phyloP scores from a whole-genome alignment of 2,888 invertebrate species.

The Apocheima hispidaria region DNA sequence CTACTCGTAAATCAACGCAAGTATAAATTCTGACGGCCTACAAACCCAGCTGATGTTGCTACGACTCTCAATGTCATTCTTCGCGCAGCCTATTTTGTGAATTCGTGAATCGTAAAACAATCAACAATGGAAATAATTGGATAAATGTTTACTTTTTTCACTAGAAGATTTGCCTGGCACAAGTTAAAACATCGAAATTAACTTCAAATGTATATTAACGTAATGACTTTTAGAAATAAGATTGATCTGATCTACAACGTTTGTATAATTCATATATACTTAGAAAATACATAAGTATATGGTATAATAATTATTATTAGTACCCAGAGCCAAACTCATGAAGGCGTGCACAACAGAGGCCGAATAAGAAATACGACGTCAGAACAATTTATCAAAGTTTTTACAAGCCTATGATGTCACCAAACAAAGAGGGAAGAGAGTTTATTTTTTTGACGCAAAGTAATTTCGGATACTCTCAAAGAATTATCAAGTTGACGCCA shows the following conservation, averaged over 20 bases:
- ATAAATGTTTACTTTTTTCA: too few species aligned
- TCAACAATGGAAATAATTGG: too few species aligned
- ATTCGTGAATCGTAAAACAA: too few species aligned
- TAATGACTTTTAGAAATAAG: too few species aligned
- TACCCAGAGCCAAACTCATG: not conserved
- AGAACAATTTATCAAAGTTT: slow-evolving; percentile 36
- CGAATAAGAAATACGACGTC: slow-evolving; percentile 17
- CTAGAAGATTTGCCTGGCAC: too few species aligned
- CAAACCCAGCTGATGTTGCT: slow-evolving; percentile 41
- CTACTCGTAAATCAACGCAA: slow-evolving; percentile 53
- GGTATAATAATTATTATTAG: too few species aligned
- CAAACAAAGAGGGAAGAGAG: slow-evolving; percentile 19
- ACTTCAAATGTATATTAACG: too few species aligned
- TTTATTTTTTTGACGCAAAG: slow-evolving; percentile 22
- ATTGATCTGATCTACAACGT: not conserved
- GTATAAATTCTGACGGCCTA: slow-evolving; percentile 42
- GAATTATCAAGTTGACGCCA: slow-evolving; percentile 16
- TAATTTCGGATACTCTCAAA: slow-evolving; percentile 25
- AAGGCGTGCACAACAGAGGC: slow-evolving; percentile 8
- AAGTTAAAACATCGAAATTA: too few species aligned
- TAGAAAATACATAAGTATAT: too few species aligned
- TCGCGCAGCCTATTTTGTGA: not conserved
- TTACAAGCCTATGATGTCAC: slow-evolving; percentile 23
- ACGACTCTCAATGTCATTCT: slow-evolving; percentile 23
- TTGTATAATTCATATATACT: not conserved